These are phyloP conservation scores for Cotesia chilonis DNA, from an alignment of 1,140 invertebrate species.

Conservation along the genomic window DNA sequence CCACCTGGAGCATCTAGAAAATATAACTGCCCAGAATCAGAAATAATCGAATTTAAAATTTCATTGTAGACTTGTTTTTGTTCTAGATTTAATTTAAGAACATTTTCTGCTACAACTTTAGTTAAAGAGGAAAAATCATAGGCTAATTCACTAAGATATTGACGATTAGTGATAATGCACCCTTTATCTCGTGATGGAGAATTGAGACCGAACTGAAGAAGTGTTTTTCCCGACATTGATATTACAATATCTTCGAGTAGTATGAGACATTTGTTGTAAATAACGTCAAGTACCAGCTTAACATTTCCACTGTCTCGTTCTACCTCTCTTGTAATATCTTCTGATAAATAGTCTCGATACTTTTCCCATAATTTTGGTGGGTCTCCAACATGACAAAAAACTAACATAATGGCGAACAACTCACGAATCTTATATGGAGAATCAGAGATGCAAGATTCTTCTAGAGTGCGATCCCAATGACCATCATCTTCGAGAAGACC, in stretches of 20 bases:
- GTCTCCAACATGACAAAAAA: conserved; percentile 34
- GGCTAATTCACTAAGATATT: not conserved
- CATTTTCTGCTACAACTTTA: conserved; percentile 19
- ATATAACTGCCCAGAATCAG: too few relatives aligned
- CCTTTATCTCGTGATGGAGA: not conserved
- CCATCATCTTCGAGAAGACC: too few relatives aligned
- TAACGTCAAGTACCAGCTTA: not conserved
- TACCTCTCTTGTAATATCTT: not conserved
- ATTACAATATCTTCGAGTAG: conserved; percentile 18
- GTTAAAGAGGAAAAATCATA: not conserved
- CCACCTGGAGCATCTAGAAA: too few relatives aligned
- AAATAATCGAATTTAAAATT: too few relatives aligned
- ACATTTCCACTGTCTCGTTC: not conserved
- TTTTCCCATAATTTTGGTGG: conserved; percentile 30
- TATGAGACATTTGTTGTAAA: conserved; percentile 15
- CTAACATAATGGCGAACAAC: conserved; percentile 35
- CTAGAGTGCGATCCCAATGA: conserved; percentile 45
- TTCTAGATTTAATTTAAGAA: too few relatives aligned
- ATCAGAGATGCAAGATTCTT: conserved; percentile 30
- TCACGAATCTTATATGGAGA: conserved; percentile 29
- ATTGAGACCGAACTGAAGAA: not conserved
- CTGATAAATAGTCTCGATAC: not conserved
- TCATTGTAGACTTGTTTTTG: too few relatives aligned
- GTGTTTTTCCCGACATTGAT: conserved; percentile 21
- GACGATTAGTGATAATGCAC: not conserved